A percentile compares a stretch with the other conserved stretches of the same genome.
These are phyloP conservation scores for Cyprinodon variegatus DNA, from an alignment of 2,113 vertebrate species.

Conservation along the genomic window DNA sequence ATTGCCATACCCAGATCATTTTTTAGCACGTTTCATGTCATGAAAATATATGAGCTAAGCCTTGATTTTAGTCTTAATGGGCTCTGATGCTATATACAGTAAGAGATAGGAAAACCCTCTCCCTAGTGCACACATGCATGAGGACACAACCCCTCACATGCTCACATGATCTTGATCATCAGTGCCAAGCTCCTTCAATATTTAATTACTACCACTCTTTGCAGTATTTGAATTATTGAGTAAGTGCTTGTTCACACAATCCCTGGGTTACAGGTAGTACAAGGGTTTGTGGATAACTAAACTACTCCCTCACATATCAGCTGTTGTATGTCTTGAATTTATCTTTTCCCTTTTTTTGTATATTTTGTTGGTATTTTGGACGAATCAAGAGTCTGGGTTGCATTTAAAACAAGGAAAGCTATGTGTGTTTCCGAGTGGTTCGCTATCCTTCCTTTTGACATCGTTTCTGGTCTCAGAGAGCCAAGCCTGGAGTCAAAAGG, in stretches of 20 bases:
- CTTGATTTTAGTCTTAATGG: conserved; percentile 44
- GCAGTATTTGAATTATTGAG: conserved; percentile 77
- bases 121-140: conserved; percentile 10
- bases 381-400: conserved; percentile 31
- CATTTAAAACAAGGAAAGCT: conserved; percentile 30
- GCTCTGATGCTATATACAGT: conserved; percentile 16
- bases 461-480: conserved; percentile 31
- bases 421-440: conserved; percentile 1
- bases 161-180: conserved; percentile 63
- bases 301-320: conserved; percentile 44
- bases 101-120: conserved; percentile 31
- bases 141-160: conserved; percentile 4
- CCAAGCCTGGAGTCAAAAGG: conserved; percentile 61
- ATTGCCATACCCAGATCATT: conserved; percentile 40
- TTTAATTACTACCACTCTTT: conserved; percentile 80
- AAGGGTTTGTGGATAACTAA: conserved; percentile 61
- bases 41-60: conserved; percentile 19
- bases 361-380: conserved; percentile 11
- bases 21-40: conserved; percentile 38
- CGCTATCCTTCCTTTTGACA: conserved; percentile 32
- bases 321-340: conserved; percentile 22
- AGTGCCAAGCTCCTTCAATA: conserved; percentile 75
- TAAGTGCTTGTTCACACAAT: conserved; percentile 78
- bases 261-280: conserved; percentile 73
- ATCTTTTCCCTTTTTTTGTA: conserved; percentile 17